Percentiles rank a stretch among this genome's conserved stretches.
Conservation (phyloP, 1,140 invertebrate species). For the Monochamus saltuarius region DNA sequence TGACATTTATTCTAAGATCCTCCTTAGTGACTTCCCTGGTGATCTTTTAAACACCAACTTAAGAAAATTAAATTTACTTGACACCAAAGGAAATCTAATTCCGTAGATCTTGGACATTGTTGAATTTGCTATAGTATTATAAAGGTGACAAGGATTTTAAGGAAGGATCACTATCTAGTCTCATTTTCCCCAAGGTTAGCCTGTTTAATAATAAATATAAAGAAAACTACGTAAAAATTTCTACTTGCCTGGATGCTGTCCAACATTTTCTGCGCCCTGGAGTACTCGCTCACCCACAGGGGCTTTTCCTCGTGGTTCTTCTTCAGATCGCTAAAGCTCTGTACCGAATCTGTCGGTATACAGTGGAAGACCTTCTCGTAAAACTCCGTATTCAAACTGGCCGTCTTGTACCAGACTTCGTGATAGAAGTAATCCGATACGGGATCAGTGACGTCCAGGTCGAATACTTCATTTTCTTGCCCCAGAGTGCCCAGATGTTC, state of each 20-base stretch:
- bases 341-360: conserved; percentile 78
- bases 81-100: no score
- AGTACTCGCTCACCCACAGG: conserved; percentile 68
- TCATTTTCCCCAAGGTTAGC: no score
- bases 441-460: conserved; percentile 71
- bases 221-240: no score
- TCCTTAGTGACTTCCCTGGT: no score
- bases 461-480: conserved; percentile 51
- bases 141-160: no score
- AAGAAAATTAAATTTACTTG: no score
- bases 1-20: no score
- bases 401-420: conserved; percentile 76
- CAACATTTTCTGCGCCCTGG: conserved; percentile 68
- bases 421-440: conserved; percentile 74
- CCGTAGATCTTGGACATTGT: no score
- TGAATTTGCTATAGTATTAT: no score
- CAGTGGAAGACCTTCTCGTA: conserved; percentile 88
- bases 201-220: no score
- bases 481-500: conserved; percentile 79
- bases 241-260: conserved; percentile 65
- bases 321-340: conserved; percentile 72
- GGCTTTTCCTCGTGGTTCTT: conserved; percentile 67
- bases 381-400: conserved; percentile 77
- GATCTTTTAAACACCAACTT: no score
- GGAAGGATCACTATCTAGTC: no score